Evolutionary conservation across 2,113 vertebrate species (phyloP).

Genomic region (Syrrhaptes paradoxus): DNA sequence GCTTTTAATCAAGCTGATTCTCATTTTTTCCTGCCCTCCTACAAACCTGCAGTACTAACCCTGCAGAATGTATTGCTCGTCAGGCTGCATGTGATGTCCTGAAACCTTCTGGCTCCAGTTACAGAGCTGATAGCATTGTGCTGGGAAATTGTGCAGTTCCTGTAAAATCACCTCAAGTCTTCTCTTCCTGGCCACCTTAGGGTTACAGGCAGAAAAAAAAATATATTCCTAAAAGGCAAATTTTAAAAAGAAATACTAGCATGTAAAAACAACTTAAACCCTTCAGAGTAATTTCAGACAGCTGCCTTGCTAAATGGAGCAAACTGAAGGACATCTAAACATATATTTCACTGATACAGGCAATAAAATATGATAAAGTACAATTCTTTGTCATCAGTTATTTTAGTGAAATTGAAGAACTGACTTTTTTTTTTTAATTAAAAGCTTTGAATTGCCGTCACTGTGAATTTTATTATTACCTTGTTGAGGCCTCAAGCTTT

Average conservation of each 20-base stretch:
- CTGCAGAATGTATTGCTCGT: not conserved
- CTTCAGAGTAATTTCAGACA: not conserved
- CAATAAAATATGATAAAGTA: not conserved
- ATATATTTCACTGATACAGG: not conserved
- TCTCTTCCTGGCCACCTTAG: not conserved
- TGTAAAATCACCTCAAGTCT: not conserved
- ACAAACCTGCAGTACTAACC: not conserved
- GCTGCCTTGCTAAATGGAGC: not conserved
- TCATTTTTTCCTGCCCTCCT: not conserved
- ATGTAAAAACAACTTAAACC: not conserved
- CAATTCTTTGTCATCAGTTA: not conserved
- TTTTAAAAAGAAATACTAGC: not conserved
- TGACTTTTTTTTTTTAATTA: not conserved
- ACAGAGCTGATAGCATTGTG: not conserved
- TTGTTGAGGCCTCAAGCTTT: constrained; percentile 29
- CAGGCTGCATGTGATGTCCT: not conserved
- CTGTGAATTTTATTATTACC: not conserved
- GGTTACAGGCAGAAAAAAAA: not conserved
- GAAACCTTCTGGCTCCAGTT: not conserved
- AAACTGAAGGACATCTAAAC: not conserved
- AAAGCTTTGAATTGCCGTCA: not conserved
- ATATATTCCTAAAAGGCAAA: not conserved
- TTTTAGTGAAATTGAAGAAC: not conserved
- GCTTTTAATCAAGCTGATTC: not conserved
- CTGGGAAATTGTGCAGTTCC: not conserved